phyloP scores from a whole-genome alignment of 1,140 invertebrate species.

The Drosophila navojoa region DNA sequence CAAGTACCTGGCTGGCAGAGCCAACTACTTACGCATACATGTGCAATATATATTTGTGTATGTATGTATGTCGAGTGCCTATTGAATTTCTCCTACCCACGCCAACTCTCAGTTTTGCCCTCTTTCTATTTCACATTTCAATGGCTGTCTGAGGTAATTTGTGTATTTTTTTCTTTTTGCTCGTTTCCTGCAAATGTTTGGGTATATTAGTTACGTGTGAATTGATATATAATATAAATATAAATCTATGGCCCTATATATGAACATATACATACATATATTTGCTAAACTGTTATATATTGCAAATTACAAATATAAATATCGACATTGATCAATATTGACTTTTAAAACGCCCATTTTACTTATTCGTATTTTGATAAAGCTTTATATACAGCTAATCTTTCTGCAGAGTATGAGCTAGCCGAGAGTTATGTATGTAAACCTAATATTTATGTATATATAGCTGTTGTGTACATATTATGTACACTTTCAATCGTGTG shows the following conservation, averaged over 20 bases:
- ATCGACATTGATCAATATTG: not conserved
- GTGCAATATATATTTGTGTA: not conserved
- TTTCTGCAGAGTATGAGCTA: too few relatives aligned
- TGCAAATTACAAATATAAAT: too few relatives aligned
- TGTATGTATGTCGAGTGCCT: conserved; percentile 1
- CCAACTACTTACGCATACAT: not conserved
- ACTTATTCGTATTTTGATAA: too few relatives aligned
- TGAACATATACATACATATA: too few relatives aligned
- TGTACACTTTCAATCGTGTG: conserved; percentile 28
- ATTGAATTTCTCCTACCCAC: conserved; percentile 24
- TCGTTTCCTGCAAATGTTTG: conserved; percentile 2
- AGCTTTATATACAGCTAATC: too few relatives aligned
- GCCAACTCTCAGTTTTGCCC: not conserved
- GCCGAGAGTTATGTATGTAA: not conserved
- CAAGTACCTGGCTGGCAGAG: conserved; percentile 18
- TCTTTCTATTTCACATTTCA: conserved; percentile 17
- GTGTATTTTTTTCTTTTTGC: not conserved
- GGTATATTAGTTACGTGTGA: not conserved
- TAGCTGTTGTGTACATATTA: not conserved
- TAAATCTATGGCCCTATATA: not conserved
- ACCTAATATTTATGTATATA: not conserved
- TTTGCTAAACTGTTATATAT: too few relatives aligned
- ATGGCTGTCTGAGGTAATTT: not conserved
- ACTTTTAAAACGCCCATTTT: too few relatives aligned
- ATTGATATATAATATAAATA: not conserved